Evolutionary conservation across 2,797 vertebrate genomes (phyloP).

Genomic region (Manis pentadactyla): DNA sequence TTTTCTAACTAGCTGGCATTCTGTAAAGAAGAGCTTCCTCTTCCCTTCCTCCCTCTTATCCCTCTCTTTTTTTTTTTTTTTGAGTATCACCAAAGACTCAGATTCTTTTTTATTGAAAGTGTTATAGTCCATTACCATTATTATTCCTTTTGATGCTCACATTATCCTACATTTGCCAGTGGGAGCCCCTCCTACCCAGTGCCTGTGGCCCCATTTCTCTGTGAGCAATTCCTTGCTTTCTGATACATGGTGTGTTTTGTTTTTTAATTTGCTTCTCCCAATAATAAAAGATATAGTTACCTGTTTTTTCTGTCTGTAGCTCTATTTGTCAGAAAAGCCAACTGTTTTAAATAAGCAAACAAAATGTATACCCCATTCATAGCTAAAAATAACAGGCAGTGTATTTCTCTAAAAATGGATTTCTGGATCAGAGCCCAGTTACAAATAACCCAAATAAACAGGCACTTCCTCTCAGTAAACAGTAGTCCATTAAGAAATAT

Average conservation of each 20-base stretch:
- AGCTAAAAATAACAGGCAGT: constrained; percentile 17
- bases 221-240: neutral
- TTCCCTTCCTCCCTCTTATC: neutral
- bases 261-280: neutral
- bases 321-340: constrained; percentile 53
- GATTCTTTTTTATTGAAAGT: neutral
- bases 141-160: neutral
- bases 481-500: neutral
- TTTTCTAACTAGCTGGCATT: neutral
- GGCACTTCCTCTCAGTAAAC: neutral
- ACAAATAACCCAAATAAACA: constrained; percentile 19
- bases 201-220: neutral
- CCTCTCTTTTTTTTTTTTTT: neutral
- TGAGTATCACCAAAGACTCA: neutral
- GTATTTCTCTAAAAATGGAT: neutral
- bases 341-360: constrained; percentile 25
- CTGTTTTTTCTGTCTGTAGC: constrained; percentile 29
- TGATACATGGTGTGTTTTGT: neutral
- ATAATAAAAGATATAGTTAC: neutral
- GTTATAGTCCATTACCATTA: neutral
- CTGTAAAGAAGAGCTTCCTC: neutral
- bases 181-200: neutral
- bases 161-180: neutral
- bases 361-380: neutral
- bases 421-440: constrained; percentile 65